Evolutionary conservation across 2,888 invertebrate genomes (phyloP).

Genomic region (Drosophila acutilabella): DNA sequence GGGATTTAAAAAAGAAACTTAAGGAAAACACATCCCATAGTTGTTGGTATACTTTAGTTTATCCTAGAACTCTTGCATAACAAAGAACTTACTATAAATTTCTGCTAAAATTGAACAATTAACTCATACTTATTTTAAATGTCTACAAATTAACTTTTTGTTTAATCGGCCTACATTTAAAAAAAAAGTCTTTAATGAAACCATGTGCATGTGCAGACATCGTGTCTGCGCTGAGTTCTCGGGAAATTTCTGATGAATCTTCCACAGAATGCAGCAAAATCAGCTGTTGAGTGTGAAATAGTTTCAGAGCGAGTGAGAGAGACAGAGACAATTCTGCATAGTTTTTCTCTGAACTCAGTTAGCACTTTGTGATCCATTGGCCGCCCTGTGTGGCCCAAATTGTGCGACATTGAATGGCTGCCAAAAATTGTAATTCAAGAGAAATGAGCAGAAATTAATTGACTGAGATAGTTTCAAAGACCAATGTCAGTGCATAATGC

Average conservation of each 20-base stretch:
- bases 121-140: neutral
- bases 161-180: too few relatives aligned
- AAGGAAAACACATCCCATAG: too few relatives aligned
- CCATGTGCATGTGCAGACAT: slow-evolving; percentile 64
- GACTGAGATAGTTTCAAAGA: slow-evolving; percentile 55
- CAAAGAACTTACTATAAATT: too few relatives aligned
- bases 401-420: slow-evolving; percentile 68
- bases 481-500: slow-evolving; percentile 67
- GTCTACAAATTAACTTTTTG: neutral
- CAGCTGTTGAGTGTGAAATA: slow-evolving; percentile 48
- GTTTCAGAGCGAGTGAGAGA: slow-evolving; percentile 2
- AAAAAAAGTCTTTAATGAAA: neutral
- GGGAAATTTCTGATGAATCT: slow-evolving; percentile 6
- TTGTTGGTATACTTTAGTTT: too few relatives aligned
- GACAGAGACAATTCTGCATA: neutral
- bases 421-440: slow-evolving; percentile 47
- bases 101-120: too few relatives aligned
- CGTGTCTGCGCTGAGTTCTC: slow-evolving; percentile 51
- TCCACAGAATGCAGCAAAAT: slow-evolving; percentile 14
- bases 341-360: neutral
- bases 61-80: too few relatives aligned
- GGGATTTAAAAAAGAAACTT: neutral
- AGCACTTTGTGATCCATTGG: slow-evolving; percentile 19
- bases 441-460: slow-evolving; percentile 5
- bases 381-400: slow-evolving; percentile 41